phyloP scores from a whole-genome alignment of 2,888 invertebrate species.

The Plebejus melissa region DNA sequence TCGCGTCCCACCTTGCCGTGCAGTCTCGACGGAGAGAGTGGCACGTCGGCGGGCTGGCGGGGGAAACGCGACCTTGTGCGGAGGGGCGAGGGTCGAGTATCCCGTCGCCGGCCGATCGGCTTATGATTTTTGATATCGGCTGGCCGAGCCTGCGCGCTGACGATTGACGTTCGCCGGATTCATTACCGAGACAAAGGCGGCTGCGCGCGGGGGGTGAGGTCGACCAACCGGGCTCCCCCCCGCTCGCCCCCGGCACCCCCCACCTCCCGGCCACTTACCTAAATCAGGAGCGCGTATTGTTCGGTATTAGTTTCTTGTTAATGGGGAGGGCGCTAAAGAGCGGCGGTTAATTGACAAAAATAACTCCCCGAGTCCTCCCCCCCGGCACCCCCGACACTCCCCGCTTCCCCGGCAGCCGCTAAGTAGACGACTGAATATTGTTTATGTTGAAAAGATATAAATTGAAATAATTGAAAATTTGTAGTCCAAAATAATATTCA shows the following conservation, averaged over 20 bases:
- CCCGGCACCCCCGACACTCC: no score
- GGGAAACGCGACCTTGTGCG: conserved; percentile 34
- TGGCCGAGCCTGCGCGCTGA: conserved; percentile 65
- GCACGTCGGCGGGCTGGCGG: conserved; percentile 24
- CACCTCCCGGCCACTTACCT: conserved; percentile 66
- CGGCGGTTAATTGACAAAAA: conserved; percentile 14
- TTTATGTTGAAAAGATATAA: no score
- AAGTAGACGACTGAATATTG: no score
- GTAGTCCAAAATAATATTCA: no score
- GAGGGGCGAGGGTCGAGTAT: conserved; percentile 49
- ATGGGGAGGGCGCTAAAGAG: conserved; percentile 21
- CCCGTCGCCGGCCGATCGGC: conserved; percentile 49
- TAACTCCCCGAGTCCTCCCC: background rate
- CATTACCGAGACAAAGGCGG: conserved; percentile 74
- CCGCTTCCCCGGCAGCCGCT: no score
- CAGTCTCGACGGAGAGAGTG: conserved; percentile 34
- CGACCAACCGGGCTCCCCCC: conserved; percentile 43
- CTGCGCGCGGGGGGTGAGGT: conserved; percentile 38
- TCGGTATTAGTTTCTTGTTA: conserved; percentile 44
- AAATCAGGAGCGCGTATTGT: conserved; percentile 73
- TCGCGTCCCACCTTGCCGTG: conserved; percentile 65
- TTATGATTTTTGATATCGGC: conserved; percentile 61
- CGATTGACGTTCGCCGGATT: conserved; percentile 74
- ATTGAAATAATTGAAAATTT: no score
- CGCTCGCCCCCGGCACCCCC: conserved; percentile 46